Evolutionary conservation across 2,888 invertebrate genomes (phyloP).

Genomic region (Cylloceria caligata): DNA sequence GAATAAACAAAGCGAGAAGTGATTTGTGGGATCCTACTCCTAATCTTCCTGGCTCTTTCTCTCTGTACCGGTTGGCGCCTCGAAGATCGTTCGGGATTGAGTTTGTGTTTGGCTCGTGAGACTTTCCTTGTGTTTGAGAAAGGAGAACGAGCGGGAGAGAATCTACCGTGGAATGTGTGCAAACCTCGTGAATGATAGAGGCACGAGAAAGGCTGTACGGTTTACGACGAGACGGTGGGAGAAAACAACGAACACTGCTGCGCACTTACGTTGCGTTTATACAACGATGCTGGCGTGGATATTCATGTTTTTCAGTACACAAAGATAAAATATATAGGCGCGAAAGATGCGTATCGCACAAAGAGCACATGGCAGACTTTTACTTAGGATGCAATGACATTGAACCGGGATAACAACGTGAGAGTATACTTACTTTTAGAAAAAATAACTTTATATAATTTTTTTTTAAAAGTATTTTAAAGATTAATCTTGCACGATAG

Average conservation of each 20-base stretch:
- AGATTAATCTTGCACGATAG: too few relatives aligned
- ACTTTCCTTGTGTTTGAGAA: neutral
- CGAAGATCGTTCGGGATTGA: neutral
- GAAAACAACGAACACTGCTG: slow-evolving; percentile 31
- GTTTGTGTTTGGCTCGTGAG: neutral
- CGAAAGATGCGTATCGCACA: slow-evolving; percentile 23
- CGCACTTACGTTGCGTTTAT: slow-evolving; percentile 29
- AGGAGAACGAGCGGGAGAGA: neutral
- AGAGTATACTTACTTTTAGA: too few relatives aligned
- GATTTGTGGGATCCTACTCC: slow-evolving; percentile 57
- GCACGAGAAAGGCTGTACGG: slow-evolving; percentile 38
- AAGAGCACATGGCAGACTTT: slow-evolving; percentile 52
- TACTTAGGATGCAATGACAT: slow-evolving; percentile 27
- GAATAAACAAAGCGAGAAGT: slow-evolving; percentile 77
- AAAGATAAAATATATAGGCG: neutral
- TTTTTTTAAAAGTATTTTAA: neutral
- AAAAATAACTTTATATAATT: too few relatives aligned
- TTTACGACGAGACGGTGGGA: slow-evolving; percentile 3
- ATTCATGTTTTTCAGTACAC: slow-evolving; percentile 11
- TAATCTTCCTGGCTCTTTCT: slow-evolving; percentile 5
- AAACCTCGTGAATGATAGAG: slow-evolving; percentile 1
- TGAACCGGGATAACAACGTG: neutral
- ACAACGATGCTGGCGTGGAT: slow-evolving; percentile 1
- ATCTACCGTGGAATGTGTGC: slow-evolving; percentile 15
- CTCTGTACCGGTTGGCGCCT: neutral